Evolutionary conservation across 1,140 invertebrate genomes (phyloP).

Genomic region (Grapholita molesta): DNA sequence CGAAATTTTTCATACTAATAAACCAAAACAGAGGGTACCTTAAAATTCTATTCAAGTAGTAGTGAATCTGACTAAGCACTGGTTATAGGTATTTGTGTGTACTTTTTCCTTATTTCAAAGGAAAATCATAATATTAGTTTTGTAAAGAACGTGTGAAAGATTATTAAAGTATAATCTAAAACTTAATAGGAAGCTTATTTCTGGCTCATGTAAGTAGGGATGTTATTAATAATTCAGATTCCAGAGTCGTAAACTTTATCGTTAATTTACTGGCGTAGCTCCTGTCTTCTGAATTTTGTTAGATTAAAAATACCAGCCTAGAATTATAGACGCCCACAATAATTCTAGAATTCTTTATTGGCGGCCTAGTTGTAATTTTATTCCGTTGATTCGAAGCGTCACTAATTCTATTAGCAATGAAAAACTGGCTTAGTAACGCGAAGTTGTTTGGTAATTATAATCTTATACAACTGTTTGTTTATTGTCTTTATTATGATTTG

Average conservation of each 20-base stretch:
- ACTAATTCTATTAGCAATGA: neutral
- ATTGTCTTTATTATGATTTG: no score
- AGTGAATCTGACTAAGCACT: no score
- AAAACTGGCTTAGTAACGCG: slow-evolving; percentile 1
- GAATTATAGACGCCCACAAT: neutral
- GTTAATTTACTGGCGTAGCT: neutral
- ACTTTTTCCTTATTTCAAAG: neutral
- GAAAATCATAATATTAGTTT: no score
- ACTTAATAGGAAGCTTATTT: neutral
- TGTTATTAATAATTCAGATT: neutral
- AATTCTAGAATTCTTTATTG: neutral
- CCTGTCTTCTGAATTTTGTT: neutral
- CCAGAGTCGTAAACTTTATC: neutral
- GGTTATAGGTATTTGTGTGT: no score
- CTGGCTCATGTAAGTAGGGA: neutral
- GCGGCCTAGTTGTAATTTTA: neutral
- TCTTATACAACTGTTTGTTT: no score
- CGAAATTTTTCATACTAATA: no score
- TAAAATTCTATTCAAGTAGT: no score
- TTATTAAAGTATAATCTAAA: no score
- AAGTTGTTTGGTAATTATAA: neutral
- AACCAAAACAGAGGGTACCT: no score
- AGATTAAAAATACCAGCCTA: neutral
- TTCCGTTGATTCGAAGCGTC: neutral
- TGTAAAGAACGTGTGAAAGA: no score